Evolutionary conservation across 2,888 invertebrate genomes (phyloP).

Genomic region (Parascotia fuliginaria): DNA sequence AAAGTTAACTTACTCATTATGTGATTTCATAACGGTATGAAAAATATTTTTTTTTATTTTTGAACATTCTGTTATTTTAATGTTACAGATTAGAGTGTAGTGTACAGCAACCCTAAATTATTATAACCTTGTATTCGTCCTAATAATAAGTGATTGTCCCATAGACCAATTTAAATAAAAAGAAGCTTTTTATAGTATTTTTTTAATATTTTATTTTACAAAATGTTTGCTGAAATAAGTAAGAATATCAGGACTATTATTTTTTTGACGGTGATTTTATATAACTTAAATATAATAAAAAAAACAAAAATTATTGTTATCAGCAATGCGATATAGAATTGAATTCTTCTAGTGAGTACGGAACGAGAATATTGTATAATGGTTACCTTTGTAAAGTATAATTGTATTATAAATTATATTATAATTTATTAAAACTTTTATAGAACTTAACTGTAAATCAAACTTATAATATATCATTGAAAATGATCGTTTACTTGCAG

Average conservation of each 20-base stretch:
- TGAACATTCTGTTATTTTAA: no score
- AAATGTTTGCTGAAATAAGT: conserved; percentile 8
- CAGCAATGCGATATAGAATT: conserved; percentile 62
- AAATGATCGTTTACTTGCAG: conserved; percentile 31
- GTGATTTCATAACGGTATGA: no score
- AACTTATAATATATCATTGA: conserved; percentile 14
- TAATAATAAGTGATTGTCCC: conserved; percentile 26
- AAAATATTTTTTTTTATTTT: no score
- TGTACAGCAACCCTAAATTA: conserved; percentile 18
- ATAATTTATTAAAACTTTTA: conserved; percentile 15
- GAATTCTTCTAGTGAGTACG: conserved; percentile 40
- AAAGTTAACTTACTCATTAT: no score
- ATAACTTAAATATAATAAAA: conserved; percentile 20
- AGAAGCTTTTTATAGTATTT: conserved; percentile 24
- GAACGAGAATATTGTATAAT: conserved; percentile 2
- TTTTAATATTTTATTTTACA: neutral
- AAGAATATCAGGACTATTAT: conserved; percentile 29
- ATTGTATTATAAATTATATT: conserved; percentile 1
- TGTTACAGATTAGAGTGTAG: neutral
- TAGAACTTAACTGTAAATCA: conserved; percentile 36
- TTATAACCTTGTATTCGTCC: conserved; percentile 23
- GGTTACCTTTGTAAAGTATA: conserved; percentile 7
- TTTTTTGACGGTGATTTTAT: conserved; percentile 43
- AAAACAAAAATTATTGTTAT: conserved; percentile 27
- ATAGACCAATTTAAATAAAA: conserved; percentile 43